phyloP scores from a whole-genome alignment of 2,797 vertebrate genomes.

The Rhinichthys osculus region DNA sequence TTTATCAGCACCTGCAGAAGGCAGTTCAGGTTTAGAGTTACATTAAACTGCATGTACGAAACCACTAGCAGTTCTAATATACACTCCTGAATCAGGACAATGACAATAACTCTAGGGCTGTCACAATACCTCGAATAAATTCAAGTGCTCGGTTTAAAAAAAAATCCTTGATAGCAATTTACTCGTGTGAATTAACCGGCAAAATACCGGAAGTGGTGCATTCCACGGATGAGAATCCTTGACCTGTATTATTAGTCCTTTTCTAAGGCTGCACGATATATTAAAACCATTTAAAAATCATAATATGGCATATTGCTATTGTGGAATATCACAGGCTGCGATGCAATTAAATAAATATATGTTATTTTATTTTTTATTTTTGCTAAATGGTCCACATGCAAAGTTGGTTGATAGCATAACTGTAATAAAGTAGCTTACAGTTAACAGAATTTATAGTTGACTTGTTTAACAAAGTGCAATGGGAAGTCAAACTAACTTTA shows the following conservation, averaged over 20 bases:
- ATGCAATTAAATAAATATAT: too few relatives aligned
- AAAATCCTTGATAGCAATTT: neutral
- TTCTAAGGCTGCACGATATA: too few relatives aligned
- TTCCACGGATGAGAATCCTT: neutral
- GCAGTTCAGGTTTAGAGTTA: neutral
- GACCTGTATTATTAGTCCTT: neutral
- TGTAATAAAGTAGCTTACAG: too few relatives aligned
- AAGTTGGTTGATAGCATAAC: too few relatives aligned
- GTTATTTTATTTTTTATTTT: too few relatives aligned
- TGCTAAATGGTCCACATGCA: too few relatives aligned
- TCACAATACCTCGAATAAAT: neutral
- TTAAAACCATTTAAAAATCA: too few relatives aligned
- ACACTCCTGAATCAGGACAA: neutral
- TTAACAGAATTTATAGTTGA: too few relatives aligned
- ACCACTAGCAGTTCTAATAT: neutral
- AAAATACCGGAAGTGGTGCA: neutral
- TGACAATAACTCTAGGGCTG: neutral
- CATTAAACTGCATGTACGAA: neutral
- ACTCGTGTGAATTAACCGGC: neutral
- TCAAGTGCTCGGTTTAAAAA: neutral
- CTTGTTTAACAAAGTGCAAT: too few relatives aligned
- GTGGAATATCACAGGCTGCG: too few relatives aligned
- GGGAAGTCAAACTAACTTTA: too few relatives aligned
- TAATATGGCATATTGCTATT: too few relatives aligned
- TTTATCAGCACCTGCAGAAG: constrained; percentile 90